These are phyloP conservation scores for Tachysurus vachellii DNA, from an alignment of 2,113 vertebrate genomes.

Conservation along the genomic window DNA sequence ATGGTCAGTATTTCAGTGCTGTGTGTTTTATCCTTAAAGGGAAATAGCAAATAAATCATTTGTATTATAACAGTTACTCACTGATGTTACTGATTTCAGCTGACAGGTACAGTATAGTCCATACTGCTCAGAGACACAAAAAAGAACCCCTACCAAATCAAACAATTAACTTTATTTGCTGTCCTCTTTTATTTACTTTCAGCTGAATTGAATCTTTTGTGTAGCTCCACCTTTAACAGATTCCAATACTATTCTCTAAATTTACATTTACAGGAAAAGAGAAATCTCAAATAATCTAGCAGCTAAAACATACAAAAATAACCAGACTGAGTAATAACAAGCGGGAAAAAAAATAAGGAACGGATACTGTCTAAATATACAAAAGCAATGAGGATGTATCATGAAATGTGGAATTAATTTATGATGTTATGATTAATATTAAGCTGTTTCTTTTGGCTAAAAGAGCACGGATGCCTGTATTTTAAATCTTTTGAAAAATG, in stretches of 20 bases:
- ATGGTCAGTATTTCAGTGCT: slow-evolving; percentile 15
- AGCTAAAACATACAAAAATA: background rate
- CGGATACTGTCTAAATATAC: background rate
- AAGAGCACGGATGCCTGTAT: background rate
- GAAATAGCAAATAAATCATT: background rate
- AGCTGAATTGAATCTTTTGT: slow-evolving; percentile 47
- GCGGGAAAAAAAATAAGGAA: background rate
- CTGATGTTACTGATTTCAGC: slow-evolving; percentile 11
- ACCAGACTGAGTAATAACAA: background rate
- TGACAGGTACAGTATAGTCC: background rate
- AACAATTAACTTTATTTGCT: slow-evolving; percentile 4
- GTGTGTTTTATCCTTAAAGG: background rate
- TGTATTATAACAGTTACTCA: background rate
- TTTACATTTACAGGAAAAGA: background rate
- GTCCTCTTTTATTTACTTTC: slow-evolving; percentile 55
- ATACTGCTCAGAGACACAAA: background rate
- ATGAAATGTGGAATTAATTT: background rate
- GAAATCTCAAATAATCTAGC: background rate
- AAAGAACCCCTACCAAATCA: background rate
- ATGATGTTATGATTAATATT: background rate
- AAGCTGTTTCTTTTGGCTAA: background rate
- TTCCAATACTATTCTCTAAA: background rate
- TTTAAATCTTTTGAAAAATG: background rate
- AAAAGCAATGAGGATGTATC: background rate
- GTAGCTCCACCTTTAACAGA: background rate